Evolutionary conservation across 2,797 vertebrate genomes (phyloP).

Genomic region (Naso thynnoides): DNA sequence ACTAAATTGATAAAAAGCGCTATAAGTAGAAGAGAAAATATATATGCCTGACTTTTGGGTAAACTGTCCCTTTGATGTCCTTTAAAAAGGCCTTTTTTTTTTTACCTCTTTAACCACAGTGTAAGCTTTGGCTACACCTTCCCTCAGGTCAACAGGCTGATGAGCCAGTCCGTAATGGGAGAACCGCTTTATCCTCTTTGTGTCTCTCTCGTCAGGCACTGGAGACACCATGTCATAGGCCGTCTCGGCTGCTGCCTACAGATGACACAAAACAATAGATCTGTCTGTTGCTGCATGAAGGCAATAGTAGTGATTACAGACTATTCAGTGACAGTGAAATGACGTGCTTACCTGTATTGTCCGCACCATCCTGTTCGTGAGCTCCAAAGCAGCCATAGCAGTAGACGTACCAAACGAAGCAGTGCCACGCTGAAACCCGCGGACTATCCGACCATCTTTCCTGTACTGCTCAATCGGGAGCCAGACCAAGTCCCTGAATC

Average conservation of each 20-base stretch:
- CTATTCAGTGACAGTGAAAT: background rate
- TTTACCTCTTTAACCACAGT: conserved; percentile 96
- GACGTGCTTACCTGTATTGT: conserved; percentile 92
- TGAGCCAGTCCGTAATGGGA: conserved; percentile 92
- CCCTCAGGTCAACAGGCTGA: conserved; percentile 96
- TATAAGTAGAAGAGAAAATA: no score
- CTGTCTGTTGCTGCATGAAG: background rate
- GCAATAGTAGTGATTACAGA: background rate
- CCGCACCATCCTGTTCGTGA: conserved; percentile 97
- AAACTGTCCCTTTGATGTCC: no score
- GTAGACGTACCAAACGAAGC: conserved; percentile 98
- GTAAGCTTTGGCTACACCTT: conserved; percentile 98
- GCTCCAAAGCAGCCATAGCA: conserved; percentile 97
- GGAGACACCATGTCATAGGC: conserved; percentile 99
- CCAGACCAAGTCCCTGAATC: conserved; percentile 97
- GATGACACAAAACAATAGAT: conserved; percentile 1
- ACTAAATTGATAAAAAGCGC: no score
- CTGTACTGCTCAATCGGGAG: conserved; percentile 98
- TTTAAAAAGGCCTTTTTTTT: background rate
- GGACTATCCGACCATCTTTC: conserved; percentile 95
- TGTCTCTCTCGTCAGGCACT: conserved; percentile 90
- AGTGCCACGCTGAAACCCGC: conserved; percentile 95
- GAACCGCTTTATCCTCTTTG: conserved; percentile 90
- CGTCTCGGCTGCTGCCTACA: conserved; percentile 96
- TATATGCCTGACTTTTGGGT: no score